Base-by-base conservation (phyloP, 2,113 vertebrate genomes). In the Microtus oregoni region DNA sequence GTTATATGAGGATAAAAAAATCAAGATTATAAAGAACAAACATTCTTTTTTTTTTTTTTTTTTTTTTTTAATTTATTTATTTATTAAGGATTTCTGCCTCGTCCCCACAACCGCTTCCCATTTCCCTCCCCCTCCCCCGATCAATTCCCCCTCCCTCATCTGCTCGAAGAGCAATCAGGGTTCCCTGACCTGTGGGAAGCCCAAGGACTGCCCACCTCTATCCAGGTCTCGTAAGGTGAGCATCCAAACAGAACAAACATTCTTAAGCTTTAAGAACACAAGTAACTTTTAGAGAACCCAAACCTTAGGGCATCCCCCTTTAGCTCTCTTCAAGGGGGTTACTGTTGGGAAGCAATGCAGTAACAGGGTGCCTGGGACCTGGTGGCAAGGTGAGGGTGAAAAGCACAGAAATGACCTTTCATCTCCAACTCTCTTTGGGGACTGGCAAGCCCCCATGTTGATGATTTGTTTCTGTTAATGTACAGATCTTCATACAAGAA, bases 401-500 rank as follows among this genome's bases (percentile, higher is more conserved):
- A 86, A 44, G 35, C 12, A 1, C 77, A 14, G 24, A 58, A 0
- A 8, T 61, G 44, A 12, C 85, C 3, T 92, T 88, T 94, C 70
- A 58, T 41, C 26, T 90, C 30, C 82, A 72, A 92, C 72, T 90
- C 35, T 75, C 73, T 32, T 67, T 19, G 65, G 38, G 87, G 55
- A 75, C 9, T 47, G 55, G 50, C 14, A 30, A 6, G 73, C 50
- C 9, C 12, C 12, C 15, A 50, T 55, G 30, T 41, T 58, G 26
- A 41, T 87, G 35, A n/a, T 52, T 91, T 94, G n/a, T 86, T 89
- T 92, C 75, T 90, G 68, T 86, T 68, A 92, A 73, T 13, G 12
- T 32, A 68, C 41, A 35, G 63, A 35, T 86, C 44, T 86, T 91
- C 67, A 50, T 52, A 76, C 0, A 1, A 12, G 11, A 96, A 72